Evolutionary conservation across 1,140 invertebrate genomes (phyloP), one percentile per base, ranked within the genome.

Genomic region (Hermetia illucens): DNA sequence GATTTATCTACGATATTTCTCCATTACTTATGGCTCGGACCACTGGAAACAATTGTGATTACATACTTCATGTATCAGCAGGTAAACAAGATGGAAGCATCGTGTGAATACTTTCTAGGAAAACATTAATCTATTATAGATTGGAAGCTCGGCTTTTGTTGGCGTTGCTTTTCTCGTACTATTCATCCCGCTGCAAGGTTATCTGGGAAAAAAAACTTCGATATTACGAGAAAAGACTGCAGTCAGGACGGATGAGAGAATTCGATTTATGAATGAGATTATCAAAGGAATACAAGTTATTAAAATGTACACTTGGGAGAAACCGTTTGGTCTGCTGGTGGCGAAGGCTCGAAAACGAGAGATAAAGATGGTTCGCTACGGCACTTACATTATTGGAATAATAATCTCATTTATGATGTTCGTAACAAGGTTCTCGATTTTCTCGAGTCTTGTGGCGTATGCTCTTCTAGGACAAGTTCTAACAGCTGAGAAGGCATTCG

Each of bases 191-290:
- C 55, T 90, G 27, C 81, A 89, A 73, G 78, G 71, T 46, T 71
- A 66, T 44, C 66, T 85, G 52, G 79, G 78, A 10, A 74, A 71
- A 49, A 62, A 70, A 21, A 75, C 75, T 4, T 70, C 75, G 0
- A 63, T 61, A 33, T 68, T 75, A 20, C 64, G 79, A 41, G 47
- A 69, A 27, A 58, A 66, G 47, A 77, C 74, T 21, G 77, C 81
- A 0, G 43, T 62, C 3, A 68, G 70, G 48, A 87, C 84, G 1
- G 87, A 91, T 53, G 73, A 84, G 49, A 63, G 86, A 44, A 74
- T 90, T 2, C 64, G 75, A 36, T 51, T 86, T 16, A 87, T 89
- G 79, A 84, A 79, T 51, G 85, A 90, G 63, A 80, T 91, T 4
- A 74, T 90, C 15, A 68, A 72, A 34, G 84, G 81, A 1, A 83